Percentiles rank a stretch among this genome's conserved stretches.
These are phyloP conservation scores for Centropus bengalensis DNA, from an alignment of 2,113 vertebrate species.

Conservation along the genomic window DNA sequence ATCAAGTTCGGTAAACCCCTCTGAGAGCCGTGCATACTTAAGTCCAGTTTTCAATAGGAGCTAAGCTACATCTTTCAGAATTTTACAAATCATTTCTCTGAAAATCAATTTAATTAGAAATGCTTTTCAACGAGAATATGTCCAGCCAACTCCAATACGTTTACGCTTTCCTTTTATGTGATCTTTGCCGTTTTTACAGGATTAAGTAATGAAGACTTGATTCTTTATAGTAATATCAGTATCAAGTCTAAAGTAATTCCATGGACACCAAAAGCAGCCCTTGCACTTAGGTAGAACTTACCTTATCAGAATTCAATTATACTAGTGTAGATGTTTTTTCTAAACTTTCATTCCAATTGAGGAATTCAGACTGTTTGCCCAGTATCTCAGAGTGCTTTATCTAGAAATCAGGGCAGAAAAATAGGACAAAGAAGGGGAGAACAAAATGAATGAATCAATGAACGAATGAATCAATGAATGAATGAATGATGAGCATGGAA, in stretches of 20 bases:
- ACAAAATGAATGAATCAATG: neutral
- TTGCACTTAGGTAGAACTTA: neutral
- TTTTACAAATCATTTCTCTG: neutral
- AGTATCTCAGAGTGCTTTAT: neutral
- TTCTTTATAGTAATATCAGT: neutral
- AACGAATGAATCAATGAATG: neutral
- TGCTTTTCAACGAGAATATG: neutral
- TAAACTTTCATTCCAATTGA: neutral
- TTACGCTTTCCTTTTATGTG: neutral
- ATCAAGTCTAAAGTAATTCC: neutral
- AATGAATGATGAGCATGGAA: neutral
- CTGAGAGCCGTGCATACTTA: neutral
- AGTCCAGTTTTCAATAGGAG: neutral
- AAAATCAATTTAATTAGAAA: neutral
- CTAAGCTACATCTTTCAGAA: neutral
- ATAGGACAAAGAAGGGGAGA: neutral
- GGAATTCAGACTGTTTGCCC: neutral
- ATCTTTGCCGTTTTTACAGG: neutral
- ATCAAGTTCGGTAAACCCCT: neutral
- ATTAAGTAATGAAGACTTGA: neutral
- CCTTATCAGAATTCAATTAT: neutral
- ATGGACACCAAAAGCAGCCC: neutral
- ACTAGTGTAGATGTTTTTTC: neutral
- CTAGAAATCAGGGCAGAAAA: neutral
- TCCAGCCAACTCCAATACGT: neutral